phyloP scores from a whole-genome alignment of 2,888 invertebrate species.

The Cosmorhoe ocellata region DNA sequence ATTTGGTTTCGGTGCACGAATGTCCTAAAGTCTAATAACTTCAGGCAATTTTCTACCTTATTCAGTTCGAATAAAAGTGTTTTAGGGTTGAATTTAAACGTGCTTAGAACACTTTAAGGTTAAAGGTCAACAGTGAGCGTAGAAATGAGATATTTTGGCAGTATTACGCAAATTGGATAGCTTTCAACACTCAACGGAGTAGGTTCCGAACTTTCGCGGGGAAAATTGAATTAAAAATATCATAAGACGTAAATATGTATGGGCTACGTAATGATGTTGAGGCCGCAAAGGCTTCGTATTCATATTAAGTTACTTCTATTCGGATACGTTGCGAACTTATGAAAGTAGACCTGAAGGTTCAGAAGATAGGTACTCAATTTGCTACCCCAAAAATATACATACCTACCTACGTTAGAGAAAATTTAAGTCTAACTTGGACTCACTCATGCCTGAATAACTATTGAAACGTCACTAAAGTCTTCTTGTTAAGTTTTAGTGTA shows the following conservation, averaged over 20 bases:
- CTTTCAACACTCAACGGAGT: conserved; percentile 83
- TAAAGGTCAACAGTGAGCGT: conserved; percentile 67
- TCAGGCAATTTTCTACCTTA: conserved; percentile 40
- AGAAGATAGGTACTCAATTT: neutral
- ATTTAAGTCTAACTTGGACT: no score
- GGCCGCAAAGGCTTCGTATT: conserved; percentile 46
- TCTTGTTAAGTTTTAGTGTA: no score
- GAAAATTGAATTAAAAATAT: conserved; percentile 83
- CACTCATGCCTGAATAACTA: no score
- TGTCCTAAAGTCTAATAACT: conserved; percentile 38
- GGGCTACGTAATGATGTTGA: conserved; percentile 72
- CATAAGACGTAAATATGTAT: conserved; percentile 79
- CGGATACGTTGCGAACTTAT: conserved; percentile 33
- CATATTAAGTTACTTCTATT: conserved; percentile 49
- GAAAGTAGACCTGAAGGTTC: conserved; percentile 12
- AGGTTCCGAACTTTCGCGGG: conserved; percentile 80
- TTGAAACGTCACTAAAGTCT: no score
- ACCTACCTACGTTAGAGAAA: no score
- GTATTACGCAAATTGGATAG: conserved; percentile 83
- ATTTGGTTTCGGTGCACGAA: conserved; percentile 55
- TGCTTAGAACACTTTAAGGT: conserved; percentile 46
- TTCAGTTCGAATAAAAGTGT: conserved; percentile 20
- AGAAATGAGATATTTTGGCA: conserved; percentile 83
- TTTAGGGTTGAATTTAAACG: conserved; percentile 33
- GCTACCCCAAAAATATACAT: no score